A percentile compares a stretch with the other conserved stretches of the same genome.
These are phyloP conservation scores for Thalpophila matura DNA, from an alignment of 2,888 invertebrate species.

Conservation along the genomic window DNA sequence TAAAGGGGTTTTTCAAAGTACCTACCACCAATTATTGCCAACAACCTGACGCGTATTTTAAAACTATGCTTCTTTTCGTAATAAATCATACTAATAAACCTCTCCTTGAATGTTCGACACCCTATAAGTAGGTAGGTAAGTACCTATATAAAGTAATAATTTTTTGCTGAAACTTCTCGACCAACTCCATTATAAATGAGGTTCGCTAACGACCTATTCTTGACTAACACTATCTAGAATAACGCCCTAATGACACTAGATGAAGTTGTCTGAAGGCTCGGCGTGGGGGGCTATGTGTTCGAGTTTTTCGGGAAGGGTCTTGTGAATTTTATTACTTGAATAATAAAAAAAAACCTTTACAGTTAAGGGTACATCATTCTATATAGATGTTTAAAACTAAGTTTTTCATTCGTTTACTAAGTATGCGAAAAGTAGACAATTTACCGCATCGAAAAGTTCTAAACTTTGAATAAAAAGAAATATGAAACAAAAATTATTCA, in stretches of 20 bases:
- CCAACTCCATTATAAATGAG: conserved; percentile 59
- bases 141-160: conserved; percentile 1
- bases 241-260: conserved; percentile 63
- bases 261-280: conserved; percentile 59
- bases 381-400: too few relatives aligned
- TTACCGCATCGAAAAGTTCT: too few relatives aligned
- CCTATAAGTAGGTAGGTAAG: conserved; percentile 18
- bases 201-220: conserved; percentile 61
- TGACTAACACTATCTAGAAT: conserved; percentile 61
- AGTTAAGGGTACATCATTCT: background rate
- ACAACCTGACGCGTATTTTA: too few relatives aligned
- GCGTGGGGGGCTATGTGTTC: background rate
- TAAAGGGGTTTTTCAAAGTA: too few relatives aligned
- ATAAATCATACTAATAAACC: conserved; percentile 8
- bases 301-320: background rate
- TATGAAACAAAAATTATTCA: too few relatives aligned
- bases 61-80: too few relatives aligned
- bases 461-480: too few relatives aligned
- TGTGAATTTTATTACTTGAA: background rate
- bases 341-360: background rate
- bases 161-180: conserved; percentile 42
- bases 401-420: too few relatives aligned
- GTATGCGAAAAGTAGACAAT: too few relatives aligned
- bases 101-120: background rate
- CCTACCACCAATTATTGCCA: too few relatives aligned